These are phyloP conservation scores for Axinella damicornis DNA, from an alignment of 37 sponge, comb jelly and placozoan genomes.

Conservation along the genomic window DNA sequence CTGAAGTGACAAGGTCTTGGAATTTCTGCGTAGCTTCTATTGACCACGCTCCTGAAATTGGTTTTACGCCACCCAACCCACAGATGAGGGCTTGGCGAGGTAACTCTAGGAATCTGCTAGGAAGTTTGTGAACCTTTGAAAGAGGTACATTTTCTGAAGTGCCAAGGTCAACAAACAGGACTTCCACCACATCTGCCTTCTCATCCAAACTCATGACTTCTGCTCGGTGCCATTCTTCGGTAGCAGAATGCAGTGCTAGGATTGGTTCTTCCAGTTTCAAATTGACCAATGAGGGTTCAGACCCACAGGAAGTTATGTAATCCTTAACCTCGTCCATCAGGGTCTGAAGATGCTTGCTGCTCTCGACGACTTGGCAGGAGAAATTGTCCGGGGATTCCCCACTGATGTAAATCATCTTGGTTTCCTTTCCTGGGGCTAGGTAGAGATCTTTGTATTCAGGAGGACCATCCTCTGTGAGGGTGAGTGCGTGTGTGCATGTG, in stretches of 20 bases:
- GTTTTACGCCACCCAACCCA: not conserved
- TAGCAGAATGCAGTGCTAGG: slow-evolving; percentile 50
- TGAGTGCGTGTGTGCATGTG: slow-evolving; percentile 17
- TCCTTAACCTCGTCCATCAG: slow-evolving; percentile 17
- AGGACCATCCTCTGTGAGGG: not conserved
- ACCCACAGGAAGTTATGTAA: not conserved
- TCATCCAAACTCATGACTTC: not conserved
- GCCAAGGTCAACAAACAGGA: slow-evolving; percentile 81
- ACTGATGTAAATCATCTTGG: not conserved
- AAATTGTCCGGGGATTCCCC: not conserved
- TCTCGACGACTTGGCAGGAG: slow-evolving; percentile 1
- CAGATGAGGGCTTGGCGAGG: slow-evolving; percentile 57
- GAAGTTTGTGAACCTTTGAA: not conserved
- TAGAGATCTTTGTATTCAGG: not conserved
- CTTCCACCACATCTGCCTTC: not conserved
- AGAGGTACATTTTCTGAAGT: slow-evolving; percentile 15
- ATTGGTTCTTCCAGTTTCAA: slow-evolving; percentile 5
- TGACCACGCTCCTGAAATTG: not conserved
- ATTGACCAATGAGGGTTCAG: not conserved
- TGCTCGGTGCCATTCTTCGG: slow-evolving; percentile 72
- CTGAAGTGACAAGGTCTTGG: not conserved
- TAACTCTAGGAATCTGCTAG: slow-evolving; percentile 5
- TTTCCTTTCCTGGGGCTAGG: not conserved
- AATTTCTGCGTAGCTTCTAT: slow-evolving; percentile 4
- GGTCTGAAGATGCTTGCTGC: not conserved